Evolutionary conservation across 2,888 invertebrate genomes (phyloP), one percentile per base, ranked within the genome.

Genomic region (Notocelia uddmanniana): DNA sequence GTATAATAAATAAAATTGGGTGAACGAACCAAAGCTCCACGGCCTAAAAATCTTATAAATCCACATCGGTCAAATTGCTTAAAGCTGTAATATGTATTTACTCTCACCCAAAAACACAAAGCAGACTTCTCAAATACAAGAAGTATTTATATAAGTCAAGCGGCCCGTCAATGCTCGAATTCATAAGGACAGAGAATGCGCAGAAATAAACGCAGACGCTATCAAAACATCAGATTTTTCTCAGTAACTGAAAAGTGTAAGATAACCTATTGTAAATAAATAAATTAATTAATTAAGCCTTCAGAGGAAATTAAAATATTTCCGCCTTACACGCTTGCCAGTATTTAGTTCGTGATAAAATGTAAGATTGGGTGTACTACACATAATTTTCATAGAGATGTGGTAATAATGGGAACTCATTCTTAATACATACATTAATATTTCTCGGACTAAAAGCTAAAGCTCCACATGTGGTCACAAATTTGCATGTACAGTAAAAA

Each of bases 151-250:
- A 18, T 64, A 23, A 54, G 50, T 19, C 34, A 3, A 19, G 11
- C 34, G 21, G 6, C 23, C 68, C 21, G 50, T 59, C 59, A 37
- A 11, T 15, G 10, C 23, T 55, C 52, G n/a, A 41, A 45, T 64
- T 70, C 57, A 69, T 69, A 68, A 66, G 37, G 57, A 50, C 60
- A 67, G 59, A 57, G 60, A 58, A 71, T 63, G 70, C 18, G 67
- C 69, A 69, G 55, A 74, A 74, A 73, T 75, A 73, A 74, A 74
- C 37, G 11, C 23, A 50, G n/a, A 1, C 23, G 13, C 15, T n/a
- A 11, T n/a, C 57, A 0, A 6, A 45, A n/a, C 8, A n/a, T 45
- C 45, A 0, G 45, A n/a, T 8, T 45, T 45, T 45, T 45, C 15
- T 15, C n/a, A 45, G 3, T 45, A 8, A n/a, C 45, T n/a, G 6